Percentiles rank a stretch among this genome's conserved stretches.
Conservation (phyloP, 2,113 vertebrate species). For the Cyprinodon variegatus region DNA sequence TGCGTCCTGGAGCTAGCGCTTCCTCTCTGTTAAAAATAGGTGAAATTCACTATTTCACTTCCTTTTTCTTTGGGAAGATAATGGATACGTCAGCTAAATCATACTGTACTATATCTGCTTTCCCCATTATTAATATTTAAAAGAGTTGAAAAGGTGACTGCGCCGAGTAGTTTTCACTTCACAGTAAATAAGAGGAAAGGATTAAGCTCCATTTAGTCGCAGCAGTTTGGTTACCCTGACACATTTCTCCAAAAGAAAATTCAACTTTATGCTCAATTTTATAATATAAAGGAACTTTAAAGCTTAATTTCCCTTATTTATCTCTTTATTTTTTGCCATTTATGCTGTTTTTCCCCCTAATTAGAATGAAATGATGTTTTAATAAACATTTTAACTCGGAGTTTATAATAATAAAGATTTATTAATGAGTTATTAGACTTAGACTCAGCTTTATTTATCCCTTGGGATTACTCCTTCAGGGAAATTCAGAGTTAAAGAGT, state of each 20-base stretch:
- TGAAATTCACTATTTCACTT: background rate
- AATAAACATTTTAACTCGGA: too few species aligned
- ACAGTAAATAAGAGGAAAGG: conserved; percentile 10
- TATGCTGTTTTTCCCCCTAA: background rate
- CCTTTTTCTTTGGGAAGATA: background rate
- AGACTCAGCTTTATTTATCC: too few species aligned
- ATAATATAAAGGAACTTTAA: background rate
- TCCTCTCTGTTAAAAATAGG: conserved; percentile 6
- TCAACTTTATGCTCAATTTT: conserved; percentile 12
- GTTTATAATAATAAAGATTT: too few species aligned
- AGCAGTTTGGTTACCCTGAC: conserved; percentile 15
- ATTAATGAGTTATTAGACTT: too few species aligned
- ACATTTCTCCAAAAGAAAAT: background rate
- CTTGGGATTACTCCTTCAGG: too few species aligned
- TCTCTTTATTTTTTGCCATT: background rate
- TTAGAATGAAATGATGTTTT: background rate
- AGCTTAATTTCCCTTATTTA: background rate
- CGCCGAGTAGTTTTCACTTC: conserved; percentile 18
- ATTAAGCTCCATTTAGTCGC: conserved; percentile 46
- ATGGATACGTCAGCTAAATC: background rate
- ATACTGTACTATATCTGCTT: conserved; percentile 1
- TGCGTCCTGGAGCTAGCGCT: conserved; percentile 40
- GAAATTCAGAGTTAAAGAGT: too few species aligned
- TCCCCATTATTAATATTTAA: conserved; percentile 22
- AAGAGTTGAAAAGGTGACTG: conserved; percentile 26